Evolutionary conservation across 2,797 vertebrate species (phyloP).

Genomic region (Antennarius maculatus): DNA sequence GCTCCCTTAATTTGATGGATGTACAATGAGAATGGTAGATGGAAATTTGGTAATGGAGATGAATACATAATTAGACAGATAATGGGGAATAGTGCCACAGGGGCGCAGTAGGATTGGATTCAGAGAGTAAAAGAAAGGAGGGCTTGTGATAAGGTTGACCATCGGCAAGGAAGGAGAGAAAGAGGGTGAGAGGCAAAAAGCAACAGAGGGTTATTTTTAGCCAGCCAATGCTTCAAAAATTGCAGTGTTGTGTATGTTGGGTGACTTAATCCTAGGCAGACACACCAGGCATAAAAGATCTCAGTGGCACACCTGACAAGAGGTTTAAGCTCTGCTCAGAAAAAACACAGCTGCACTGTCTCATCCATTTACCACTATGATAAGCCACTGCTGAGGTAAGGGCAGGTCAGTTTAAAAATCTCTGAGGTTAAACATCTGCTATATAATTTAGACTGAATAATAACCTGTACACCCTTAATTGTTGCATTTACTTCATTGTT

Average conservation of each 20-base stretch:
- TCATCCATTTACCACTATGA: constrained; percentile 15
- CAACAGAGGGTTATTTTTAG: constrained; percentile 63
- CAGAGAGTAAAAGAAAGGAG: constrained; percentile 24
- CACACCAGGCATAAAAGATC: constrained; percentile 38
- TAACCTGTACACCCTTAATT: too few relatives aligned
- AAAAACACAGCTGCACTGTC: constrained; percentile 14
- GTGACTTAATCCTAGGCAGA: constrained; percentile 13
- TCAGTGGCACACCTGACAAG: constrained; percentile 51
- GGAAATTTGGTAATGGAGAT: constrained; percentile 21
- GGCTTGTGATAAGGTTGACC: constrained; percentile 29
- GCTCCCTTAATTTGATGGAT: constrained; percentile 19
- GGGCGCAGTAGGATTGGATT: constrained; percentile 28
- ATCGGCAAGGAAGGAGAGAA: constrained; percentile 25
- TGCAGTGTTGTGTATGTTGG: constrained; percentile 21
- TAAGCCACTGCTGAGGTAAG: constrained; percentile 11
- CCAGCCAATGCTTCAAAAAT: constrained; percentile 24
- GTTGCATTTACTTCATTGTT: too few relatives aligned
- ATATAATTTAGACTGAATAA: too few relatives aligned
- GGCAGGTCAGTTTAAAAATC: neutral
- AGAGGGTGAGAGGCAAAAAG: constrained; percentile 37
- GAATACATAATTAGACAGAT: constrained; percentile 45
- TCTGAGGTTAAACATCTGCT: too few relatives aligned
- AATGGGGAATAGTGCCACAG: constrained; percentile 8
- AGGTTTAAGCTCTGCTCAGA: constrained; percentile 40
- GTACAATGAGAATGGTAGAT: constrained; percentile 10